phyloP scores from a whole-genome alignment of 1,140 invertebrate species.

The Chlorops oryzae region DNA sequence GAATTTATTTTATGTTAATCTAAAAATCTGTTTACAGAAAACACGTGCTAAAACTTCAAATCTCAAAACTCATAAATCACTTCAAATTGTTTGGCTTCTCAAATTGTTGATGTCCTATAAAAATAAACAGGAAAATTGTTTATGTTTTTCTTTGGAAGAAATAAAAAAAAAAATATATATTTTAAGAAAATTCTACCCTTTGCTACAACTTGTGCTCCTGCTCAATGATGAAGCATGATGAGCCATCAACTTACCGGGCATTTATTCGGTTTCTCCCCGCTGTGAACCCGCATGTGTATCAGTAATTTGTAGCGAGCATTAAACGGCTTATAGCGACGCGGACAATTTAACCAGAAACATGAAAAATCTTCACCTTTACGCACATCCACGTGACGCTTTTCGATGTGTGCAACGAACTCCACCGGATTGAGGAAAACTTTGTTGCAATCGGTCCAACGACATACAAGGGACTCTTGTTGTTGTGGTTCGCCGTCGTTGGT shows the following conservation, averaged over 20 bases:
- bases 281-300: conserved; percentile 94
- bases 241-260: conserved; percentile 71
- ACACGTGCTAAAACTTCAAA: too few species aligned
- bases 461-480: conserved; percentile 50
- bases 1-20: too few species aligned
- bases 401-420: conserved; percentile 82
- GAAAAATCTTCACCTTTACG: conserved; percentile 82
- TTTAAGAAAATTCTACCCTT: background rate
- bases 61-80: too few species aligned
- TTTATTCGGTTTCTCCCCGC: conserved; percentile 93
- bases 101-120: too few species aligned
- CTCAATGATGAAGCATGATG: too few species aligned
- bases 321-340: conserved; percentile 77
- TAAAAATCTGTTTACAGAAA: too few species aligned
- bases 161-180: background rate
- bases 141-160: background rate
- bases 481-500: conserved; percentile 17
- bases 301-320: conserved; percentile 94
- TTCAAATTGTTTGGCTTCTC: too few species aligned
- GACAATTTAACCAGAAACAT: conserved; percentile 87
- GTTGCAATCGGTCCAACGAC: conserved; percentile 82
- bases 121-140: too few species aligned
- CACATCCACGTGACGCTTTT: conserved; percentile 82
- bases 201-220: background rate
- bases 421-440: conserved; percentile 70